Conservation (phyloP, 2,888 invertebrate genomes). For the Schizaphis graminum region DNA sequence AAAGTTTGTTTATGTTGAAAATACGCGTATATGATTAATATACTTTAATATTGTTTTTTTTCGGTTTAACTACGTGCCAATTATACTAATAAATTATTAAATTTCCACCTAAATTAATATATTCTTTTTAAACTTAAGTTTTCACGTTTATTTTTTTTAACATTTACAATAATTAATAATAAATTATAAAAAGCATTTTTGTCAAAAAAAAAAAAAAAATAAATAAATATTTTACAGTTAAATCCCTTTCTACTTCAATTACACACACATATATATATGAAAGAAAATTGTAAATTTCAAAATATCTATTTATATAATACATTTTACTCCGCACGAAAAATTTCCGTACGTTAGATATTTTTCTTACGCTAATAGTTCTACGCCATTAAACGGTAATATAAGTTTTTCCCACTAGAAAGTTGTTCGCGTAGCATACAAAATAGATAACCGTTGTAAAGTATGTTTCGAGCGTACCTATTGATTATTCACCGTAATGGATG, state of each 20-base stretch:
- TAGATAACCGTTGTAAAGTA: neutral
- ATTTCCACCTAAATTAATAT: neutral
- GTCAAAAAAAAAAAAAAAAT: neutral
- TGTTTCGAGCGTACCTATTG: neutral
- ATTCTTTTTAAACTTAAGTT: neutral
- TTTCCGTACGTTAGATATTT: neutral
- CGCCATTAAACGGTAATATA: neutral
- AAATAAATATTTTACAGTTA: neutral
- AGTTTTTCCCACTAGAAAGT: neutral
- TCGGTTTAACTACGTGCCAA: neutral
- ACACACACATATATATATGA: neutral
- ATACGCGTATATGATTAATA: conserved; percentile 2
- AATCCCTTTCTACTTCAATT: neutral
- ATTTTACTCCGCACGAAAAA: neutral
- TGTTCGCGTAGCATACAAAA: neutral
- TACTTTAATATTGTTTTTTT: neutral
- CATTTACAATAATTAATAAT: neutral
- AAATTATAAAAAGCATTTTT: neutral
- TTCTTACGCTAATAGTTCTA: neutral
- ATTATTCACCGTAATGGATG: neutral
- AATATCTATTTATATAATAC: neutral
- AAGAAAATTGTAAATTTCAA: neutral
- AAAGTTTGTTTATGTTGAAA: neutral
- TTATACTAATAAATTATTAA: neutral
- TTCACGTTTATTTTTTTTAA: neutral